These are phyloP conservation scores for Rhagium mordax DNA, from an alignment of 2,888 invertebrate species.

Conservation along the genomic window DNA sequence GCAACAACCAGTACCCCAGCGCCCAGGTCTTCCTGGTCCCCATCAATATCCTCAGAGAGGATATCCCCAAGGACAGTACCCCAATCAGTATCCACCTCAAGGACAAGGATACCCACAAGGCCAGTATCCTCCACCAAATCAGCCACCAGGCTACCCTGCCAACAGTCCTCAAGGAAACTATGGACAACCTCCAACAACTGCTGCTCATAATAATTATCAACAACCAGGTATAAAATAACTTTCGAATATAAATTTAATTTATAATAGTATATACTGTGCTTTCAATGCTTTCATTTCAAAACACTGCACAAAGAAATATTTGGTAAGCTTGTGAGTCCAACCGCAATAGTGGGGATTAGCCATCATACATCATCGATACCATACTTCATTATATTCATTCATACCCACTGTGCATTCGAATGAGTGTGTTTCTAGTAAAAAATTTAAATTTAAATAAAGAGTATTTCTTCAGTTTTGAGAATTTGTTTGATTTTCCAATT, in stretches of 20 bases:
- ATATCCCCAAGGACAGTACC: conserved; percentile 80
- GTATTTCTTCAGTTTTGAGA: too few species aligned
- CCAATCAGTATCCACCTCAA: conserved; percentile 78
- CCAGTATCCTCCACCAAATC: conserved; percentile 78
- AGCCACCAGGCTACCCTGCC: conserved; percentile 79
- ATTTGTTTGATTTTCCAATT: too few species aligned
- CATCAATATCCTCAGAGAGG: conserved; percentile 79
- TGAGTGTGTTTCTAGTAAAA: too few species aligned
- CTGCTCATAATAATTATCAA: conserved; percentile 74
- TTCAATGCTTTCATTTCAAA: too few species aligned
- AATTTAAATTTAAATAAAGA: too few species aligned
- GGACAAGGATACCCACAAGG: conserved; percentile 78
- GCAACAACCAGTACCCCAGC: conserved; percentile 69
- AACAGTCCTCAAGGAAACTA: conserved; percentile 74
- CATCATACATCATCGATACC: too few species aligned
- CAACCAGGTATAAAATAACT: conserved; percentile 64
- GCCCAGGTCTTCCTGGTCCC: conserved; percentile 68
- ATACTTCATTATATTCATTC: too few species aligned
- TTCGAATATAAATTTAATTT: conserved; percentile 54
- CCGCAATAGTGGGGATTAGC: too few species aligned
- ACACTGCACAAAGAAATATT: too few species aligned
- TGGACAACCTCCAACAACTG: conserved; percentile 76
- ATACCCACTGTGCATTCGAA: too few species aligned
- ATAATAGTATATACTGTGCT: too few species aligned
- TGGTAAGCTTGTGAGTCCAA: too few species aligned